phyloP scores from a whole-genome alignment of 2,888 invertebrate genomes.

The Metacarcinus magister region DNA sequence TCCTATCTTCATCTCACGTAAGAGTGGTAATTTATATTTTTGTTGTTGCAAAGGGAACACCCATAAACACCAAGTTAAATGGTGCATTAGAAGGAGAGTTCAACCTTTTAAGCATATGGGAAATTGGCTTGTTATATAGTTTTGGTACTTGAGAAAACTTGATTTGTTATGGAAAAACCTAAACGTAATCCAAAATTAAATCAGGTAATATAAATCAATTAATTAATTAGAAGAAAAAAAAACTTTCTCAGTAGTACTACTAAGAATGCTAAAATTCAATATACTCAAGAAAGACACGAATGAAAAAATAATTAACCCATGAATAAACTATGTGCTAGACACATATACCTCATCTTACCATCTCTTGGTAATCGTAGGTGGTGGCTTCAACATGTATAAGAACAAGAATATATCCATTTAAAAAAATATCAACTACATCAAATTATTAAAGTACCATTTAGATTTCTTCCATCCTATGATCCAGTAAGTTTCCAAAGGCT shows the following conservation, averaged over 20 bases:
- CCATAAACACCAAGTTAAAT: conserved; percentile 54
- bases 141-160: background rate
- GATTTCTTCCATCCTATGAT: conserved; percentile 44
- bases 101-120: background rate
- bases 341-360: background rate
- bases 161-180: background rate
- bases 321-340: background rate
- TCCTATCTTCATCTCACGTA: background rate
- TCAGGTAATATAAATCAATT: too few species aligned
- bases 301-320: conserved; percentile 26
- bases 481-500: background rate
- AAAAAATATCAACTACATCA: conserved; percentile 59
- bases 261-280: background rate
- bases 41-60: background rate
- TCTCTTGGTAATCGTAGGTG: background rate
- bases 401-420: conserved; percentile 11
- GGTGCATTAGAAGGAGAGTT: background rate
- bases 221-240: too few species aligned
- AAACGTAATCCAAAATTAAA: background rate
- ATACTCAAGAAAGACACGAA: background rate
- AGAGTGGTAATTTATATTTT: background rate
- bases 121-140: background rate
- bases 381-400: conserved; percentile 53
- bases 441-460: conserved; percentile 59
- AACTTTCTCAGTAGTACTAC: too few species aligned